phyloP scores from a whole-genome alignment of 2,113 vertebrate genomes.

The Reinhardtius hippoglossoides region DNA sequence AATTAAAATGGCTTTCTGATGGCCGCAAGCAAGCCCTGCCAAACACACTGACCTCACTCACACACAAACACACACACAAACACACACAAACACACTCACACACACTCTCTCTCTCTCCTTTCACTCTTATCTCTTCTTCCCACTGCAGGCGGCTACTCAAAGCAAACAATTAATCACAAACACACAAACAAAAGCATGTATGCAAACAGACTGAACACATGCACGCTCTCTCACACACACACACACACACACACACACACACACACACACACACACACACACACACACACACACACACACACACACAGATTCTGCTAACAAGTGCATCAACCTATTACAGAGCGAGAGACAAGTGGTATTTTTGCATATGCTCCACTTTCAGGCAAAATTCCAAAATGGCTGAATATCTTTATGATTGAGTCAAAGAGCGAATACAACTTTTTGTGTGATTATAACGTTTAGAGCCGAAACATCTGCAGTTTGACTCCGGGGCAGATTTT shows the following conservation, averaged over 20 bases:
- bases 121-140: slow-evolving; percentile 49
- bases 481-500: too few species aligned
- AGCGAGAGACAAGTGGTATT: slow-evolving; percentile 9
- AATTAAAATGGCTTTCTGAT: slow-evolving; percentile 72
- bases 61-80: not conserved
- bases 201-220: slow-evolving; percentile 8
- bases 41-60: slow-evolving; percentile 35
- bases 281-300: slow-evolving; percentile 12
- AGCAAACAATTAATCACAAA: slow-evolving; percentile 40
- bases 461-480: too few species aligned
- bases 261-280: not conserved
- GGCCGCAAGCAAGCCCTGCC: slow-evolving; percentile 54
- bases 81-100: not conserved
- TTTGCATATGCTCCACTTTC: slow-evolving; percentile 2
- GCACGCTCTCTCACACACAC: not conserved
- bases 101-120: not conserved
- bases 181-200: slow-evolving; percentile 6
- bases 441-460: too few species aligned
- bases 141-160: slow-evolving; percentile 32
- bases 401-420: too few species aligned
- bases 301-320: slow-evolving; percentile 7
- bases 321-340: slow-evolving; percentile 21
- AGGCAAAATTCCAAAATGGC: not conserved
- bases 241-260: slow-evolving; percentile 17
- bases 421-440: too few species aligned